phyloP scores from a whole-genome alignment of 1,140 invertebrate genomes.

The Wiebesia pumilae region DNA sequence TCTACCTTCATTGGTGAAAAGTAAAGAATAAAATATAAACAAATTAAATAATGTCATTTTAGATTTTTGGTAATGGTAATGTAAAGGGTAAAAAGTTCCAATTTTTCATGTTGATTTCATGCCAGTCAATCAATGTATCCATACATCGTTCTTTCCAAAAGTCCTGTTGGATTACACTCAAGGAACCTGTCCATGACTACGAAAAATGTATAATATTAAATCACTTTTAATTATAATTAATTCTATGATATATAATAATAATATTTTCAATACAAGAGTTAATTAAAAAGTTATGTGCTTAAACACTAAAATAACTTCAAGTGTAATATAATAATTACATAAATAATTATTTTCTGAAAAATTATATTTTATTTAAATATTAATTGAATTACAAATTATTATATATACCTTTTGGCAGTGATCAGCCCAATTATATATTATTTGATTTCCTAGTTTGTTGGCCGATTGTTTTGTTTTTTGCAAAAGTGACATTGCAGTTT shows the following conservation, averaged over 20 bases:
- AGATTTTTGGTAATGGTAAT: slow-evolving; percentile 62
- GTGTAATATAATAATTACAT: background rate
- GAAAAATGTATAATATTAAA: slow-evolving; percentile 5
- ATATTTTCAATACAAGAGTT: background rate
- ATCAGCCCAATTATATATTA: slow-evolving; percentile 64
- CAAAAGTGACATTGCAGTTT: slow-evolving; percentile 58
- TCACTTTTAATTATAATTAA: background rate
- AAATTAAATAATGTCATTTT: background rate
- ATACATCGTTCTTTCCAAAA: slow-evolving; percentile 61
- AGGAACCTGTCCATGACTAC: slow-evolving; percentile 64
- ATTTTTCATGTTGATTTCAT: slow-evolving; percentile 60
- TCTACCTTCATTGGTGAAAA: background rate
- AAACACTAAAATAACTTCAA: too few relatives aligned
- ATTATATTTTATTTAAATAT: background rate
- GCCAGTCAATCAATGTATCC: slow-evolving; percentile 56
- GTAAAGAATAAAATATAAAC: background rate
- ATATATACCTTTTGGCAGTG: slow-evolving; percentile 67
- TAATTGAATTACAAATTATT: background rate
- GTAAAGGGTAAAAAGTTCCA: slow-evolving; percentile 60
- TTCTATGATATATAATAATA: background rate
- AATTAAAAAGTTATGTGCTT: background rate
- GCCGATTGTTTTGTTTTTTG: slow-evolving; percentile 58
- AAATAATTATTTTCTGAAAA: background rate
- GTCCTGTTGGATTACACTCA: slow-evolving; percentile 59
- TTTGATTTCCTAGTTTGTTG: slow-evolving; percentile 58